A percentile compares a stretch with the other conserved stretches of the same genome.
phyloP scores from a whole-genome alignment of 2,797 vertebrate genomes.

The Micropoecilia bifurca region DNA sequence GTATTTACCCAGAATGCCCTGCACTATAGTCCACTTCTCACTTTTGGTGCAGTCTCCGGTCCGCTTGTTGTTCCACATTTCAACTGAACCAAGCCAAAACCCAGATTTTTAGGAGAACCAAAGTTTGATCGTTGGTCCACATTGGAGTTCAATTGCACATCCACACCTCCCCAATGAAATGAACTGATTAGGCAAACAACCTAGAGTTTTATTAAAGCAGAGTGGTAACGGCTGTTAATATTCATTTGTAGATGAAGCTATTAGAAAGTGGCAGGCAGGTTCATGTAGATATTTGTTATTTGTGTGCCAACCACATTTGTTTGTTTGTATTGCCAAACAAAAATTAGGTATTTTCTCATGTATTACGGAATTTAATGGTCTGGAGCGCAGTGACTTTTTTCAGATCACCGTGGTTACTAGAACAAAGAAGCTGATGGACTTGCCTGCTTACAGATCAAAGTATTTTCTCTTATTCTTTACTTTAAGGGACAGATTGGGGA shows the following conservation, averaged over 20 bases:
- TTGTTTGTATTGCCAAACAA: neutral
- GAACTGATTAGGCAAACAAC: too few species aligned
- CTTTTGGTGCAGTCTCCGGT: too few species aligned
- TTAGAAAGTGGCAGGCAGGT: neutral
- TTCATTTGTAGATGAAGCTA: neutral
- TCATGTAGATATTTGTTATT: neutral
- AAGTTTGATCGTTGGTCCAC: too few species aligned
- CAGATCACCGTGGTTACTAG: neutral
- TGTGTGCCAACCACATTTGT: neutral
- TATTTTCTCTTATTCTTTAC: neutral
- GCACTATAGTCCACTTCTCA: too few species aligned
- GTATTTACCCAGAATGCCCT: too few species aligned
- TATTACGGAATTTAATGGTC: neutral
- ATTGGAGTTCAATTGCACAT: too few species aligned
- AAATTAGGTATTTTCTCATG: neutral
- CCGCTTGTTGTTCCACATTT: too few species aligned
- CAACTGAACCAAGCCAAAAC: too few species aligned
- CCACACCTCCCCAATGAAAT: too few species aligned
- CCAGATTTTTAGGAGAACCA: too few species aligned
- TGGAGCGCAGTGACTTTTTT: neutral
- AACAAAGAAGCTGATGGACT: neutral
- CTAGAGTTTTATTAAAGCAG: too few species aligned
- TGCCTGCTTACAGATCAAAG: neutral
- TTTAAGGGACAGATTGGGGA: neutral
- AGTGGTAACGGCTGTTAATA: too few species aligned